phyloP scores from a whole-genome alignment of 1,140 invertebrate genomes.

The Reticulitermes speratus region DNA sequence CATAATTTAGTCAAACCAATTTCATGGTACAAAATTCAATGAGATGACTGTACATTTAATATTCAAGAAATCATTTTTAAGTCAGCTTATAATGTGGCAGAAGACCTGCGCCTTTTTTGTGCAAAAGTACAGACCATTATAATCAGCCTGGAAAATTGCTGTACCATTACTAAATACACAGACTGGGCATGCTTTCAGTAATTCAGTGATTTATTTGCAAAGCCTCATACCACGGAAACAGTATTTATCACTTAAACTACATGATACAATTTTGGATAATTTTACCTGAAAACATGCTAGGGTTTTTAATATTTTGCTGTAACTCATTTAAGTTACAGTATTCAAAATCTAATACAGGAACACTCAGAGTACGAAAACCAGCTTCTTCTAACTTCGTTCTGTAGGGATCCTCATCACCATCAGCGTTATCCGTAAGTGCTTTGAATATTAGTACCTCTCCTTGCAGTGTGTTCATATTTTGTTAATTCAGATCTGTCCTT shows the following conservation, averaged over 20 bases:
- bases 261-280: background rate
- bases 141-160: background rate
- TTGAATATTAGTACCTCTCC: background rate
- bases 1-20: no score
- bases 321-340: constrained; percentile 46
- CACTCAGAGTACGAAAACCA: background rate
- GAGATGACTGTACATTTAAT: no score
- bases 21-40: no score
- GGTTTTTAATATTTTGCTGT: constrained; percentile 42
- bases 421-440: background rate
- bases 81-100: no score
- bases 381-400: constrained; percentile 15
- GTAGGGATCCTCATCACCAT: background rate
- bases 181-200: background rate
- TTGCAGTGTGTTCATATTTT: background rate
- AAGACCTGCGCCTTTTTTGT: no score
- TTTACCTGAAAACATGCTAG: constrained; percentile 32
- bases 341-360: constrained; percentile 42
- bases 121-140: no score
- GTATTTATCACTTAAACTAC: background rate
- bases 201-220: no score
- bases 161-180: background rate
- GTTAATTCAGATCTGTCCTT: no score
- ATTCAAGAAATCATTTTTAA: no score
- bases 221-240: no score